Evolutionary conservation across 2,113 vertebrate species (phyloP), one percentile per base, ranked within the genome.

Genomic region (Mola mola): DNA sequence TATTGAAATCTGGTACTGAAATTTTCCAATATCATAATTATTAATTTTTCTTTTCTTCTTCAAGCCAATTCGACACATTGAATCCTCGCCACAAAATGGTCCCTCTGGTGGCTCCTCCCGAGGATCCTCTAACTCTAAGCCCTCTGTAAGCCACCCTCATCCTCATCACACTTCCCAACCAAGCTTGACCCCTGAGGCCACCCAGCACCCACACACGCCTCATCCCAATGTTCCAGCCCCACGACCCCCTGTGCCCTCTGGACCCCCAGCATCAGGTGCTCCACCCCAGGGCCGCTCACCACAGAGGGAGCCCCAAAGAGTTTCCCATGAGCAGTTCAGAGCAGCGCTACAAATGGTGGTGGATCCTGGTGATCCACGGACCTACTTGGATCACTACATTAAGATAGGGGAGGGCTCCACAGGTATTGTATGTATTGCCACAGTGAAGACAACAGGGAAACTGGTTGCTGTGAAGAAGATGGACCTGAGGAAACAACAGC

Each of bases 391-490:
- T 67, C 94, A 98, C 87, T 98, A 98, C 87, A 98, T 98, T 64
- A 98, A 98, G 85, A 98, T 98, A 0, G 96, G 96, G 0, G 96
- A 98, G 70, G 96, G 96, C 11, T 98, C 96, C 66, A 98, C 96
- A 0, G 96, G 96, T 20, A 89, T 98, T 0, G 96, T 98, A 41
- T 98, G 96, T 71, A 96, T 98, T 0, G 95, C 96, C 73, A 97
- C 96, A 0, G 88, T 97, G 70, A 94, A 93, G 69, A 94, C 92
- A 77, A 93, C 90, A 0, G 96, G 96, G 12, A 93, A 94, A 43
- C 87, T 98, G 59, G 96, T 98, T 6, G 96, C 96, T 0, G 96
- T 98, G 61, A 98, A 98, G 75, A 98, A 98, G 89, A 98, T 98
- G 96, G 96, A 98, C 85, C 89, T 98, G 71, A 92, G 95, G 52